Base-by-base conservation (phyloP, 1,140 invertebrate genomes). In the Mizuhopecten yessoensis region DNA sequence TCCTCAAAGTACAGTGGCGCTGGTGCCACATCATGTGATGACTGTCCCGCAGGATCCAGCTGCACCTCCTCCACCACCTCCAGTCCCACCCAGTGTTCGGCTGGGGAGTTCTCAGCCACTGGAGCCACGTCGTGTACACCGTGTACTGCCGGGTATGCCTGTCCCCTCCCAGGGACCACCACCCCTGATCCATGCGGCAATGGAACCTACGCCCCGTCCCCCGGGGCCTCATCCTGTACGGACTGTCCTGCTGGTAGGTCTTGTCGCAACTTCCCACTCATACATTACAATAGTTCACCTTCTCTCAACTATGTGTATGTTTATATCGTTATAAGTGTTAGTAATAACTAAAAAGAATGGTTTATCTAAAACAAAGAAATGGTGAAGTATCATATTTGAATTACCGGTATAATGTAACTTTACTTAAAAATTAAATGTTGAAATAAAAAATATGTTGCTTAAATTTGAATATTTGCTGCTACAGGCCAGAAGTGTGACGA, bases 141-240 rank as follows among this genome's bases (percentile, higher is more conserved):
- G 23, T 95, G 95, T 93, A 34, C 89, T 13, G 42, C 90, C 33
- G 94, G 94, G 0, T 93, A 94, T 86, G 89, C 93, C 34, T 95
- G 94, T 91, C 93, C 93, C 0, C 17, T 88, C 0, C 87, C 87
- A 36, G 93, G 93, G 7, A 94, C 91, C 88, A 34, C 87, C 0
- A 75, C 75, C 10, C 93, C 90, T 88, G 90, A 91, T 34, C 75
- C 90, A 36, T 94, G 93, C 88, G 49, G 89, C n/a, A 92, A 92
- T 86, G 94, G 93, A 75, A 94, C 92, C 0, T 95, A 92, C 88
- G 87, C 93, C 20, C 39, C 88, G 15, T 29, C 90, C 34, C 0
- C 75, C 1, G 45, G 87, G 0, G 86, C 91, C 15, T 89, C 88
- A 0, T 45, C 90, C 15, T 95, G 94, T 92, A 49, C 57, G 33